phyloP scores from a whole-genome alignment of 2,888 invertebrate species.

The Hofmannophila pseudospretella region DNA sequence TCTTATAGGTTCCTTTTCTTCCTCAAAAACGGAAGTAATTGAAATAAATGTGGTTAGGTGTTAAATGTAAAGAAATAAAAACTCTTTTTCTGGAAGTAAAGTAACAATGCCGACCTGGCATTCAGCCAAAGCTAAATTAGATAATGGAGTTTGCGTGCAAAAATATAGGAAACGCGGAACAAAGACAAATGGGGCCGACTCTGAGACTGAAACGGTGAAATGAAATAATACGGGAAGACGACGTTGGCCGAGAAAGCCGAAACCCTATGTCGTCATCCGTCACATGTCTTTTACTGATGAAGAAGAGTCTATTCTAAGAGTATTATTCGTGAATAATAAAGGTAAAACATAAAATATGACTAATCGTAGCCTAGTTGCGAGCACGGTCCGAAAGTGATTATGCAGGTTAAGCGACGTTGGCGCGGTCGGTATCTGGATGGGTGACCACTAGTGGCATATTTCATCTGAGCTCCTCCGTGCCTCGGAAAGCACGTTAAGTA shows the following conservation, averaged over 20 bases:
- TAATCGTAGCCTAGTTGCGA: no score
- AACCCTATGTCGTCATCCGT: conserved; percentile 35
- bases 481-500: no score
- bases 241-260: conserved; percentile 28
- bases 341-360: no score
- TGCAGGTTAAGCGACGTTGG: no score
- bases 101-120: conserved; percentile 72
- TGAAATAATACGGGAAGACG: conserved; percentile 67
- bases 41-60: conserved; percentile 64
- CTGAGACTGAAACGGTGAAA: conserved; percentile 66
- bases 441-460: no score
- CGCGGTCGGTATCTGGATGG: no score
- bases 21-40: conserved; percentile 33
- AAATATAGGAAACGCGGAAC: conserved; percentile 77
- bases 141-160: conserved; percentile 79
- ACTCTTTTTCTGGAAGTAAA: conserved; percentile 64
- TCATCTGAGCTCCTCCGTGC: no score
- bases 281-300: conserved; percentile 5
- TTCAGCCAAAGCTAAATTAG: conserved; percentile 77
- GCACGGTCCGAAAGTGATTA: no score
- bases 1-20: no score
- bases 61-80: conserved; percentile 67
- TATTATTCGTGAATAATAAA: no score
- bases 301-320: no score
- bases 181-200: conserved; percentile 75